Base-by-base conservation (phyloP, 1,140 invertebrate genomes). In the Trachelipus rathkii region DNA sequence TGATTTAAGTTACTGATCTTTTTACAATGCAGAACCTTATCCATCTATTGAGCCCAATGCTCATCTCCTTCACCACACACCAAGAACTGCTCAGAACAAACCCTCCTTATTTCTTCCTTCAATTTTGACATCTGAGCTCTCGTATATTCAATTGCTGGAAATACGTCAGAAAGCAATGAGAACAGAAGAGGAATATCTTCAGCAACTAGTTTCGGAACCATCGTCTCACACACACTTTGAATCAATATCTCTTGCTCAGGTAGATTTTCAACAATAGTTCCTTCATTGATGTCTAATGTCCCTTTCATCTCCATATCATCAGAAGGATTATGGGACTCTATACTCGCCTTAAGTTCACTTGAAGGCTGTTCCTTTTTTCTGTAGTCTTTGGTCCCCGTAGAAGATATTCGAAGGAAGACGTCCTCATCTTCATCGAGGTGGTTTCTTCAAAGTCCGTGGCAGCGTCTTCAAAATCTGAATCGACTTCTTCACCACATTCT, bases 1-100 rank as follows among this genome's bases (percentile, higher is more conserved):
- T 99, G 98, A 86, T 99, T 98, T 44, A 99, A 87, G 82, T 97
- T 95, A 82, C 95, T 98, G 82, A 99, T 99, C 89, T 99, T 97
- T n/a, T 85, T 98, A 99, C 13, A 99, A 87, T 99, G 98, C 1
- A 99, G 88, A 0, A 99, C 96, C 91, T 96, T 96, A 84, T 96
- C 94, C 91, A 96, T 94, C 95, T 95, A 97, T 50, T 92, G 91
- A 74, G 92, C 91, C 24, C 94, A 94, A 85, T 94, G 92, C 85
- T 96, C 94, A 80, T 95, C 92, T 3, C 92, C 93, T 87, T 97
- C 95, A 3, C 95, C 96, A 85, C 94, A 97, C 13, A 96, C 92
- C 33, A 98, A 87, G 86, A 94, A 96, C 85, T 97, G 95, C 85
- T 98, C 96, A 73, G 91, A 88, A 83, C 96, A 99, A 69, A 98